A percentile compares a stretch with the other conserved stretches of the same genome.
Conservation (phyloP, 2,113 vertebrate genomes). For the Neodon shergylaensis region DNA sequence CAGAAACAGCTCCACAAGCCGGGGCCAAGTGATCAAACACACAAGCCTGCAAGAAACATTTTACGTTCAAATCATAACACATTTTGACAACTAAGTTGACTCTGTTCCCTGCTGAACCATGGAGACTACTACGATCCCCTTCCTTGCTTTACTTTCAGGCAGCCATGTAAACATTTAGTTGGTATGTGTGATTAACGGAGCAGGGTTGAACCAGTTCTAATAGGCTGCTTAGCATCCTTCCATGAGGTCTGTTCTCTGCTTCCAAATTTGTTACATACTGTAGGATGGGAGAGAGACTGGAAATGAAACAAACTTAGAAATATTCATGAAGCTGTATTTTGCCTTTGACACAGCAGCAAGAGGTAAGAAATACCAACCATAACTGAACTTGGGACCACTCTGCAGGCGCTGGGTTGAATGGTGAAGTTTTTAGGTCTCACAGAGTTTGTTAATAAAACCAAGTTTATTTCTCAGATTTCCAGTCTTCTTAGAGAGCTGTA, state of each 20-base stretch:
- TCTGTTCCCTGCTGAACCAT: not conserved
- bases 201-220: not conserved
- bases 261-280: not conserved
- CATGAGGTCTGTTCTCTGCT: not conserved
- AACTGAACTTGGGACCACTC: no score
- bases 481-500: not conserved
- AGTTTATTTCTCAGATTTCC: not conserved
- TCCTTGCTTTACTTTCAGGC: slow-evolving; percentile 2
- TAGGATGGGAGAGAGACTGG: not conserved
- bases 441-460: not conserved
- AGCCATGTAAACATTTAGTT: not conserved
- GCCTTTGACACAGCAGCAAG: not conserved
- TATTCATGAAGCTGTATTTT: not conserved
- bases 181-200: not conserved
- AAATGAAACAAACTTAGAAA: not conserved
- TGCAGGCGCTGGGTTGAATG: no score
- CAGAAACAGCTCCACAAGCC: not conserved
- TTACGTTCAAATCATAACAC: not conserved
- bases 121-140: not conserved
- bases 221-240: not conserved
- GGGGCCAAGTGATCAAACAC: not conserved
- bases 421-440: not conserved
- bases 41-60: not conserved
- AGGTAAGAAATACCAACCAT: not conserved
- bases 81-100: not conserved